Conservation (phyloP, 2,113 vertebrate species). For the Psettodes erumei region DNA sequence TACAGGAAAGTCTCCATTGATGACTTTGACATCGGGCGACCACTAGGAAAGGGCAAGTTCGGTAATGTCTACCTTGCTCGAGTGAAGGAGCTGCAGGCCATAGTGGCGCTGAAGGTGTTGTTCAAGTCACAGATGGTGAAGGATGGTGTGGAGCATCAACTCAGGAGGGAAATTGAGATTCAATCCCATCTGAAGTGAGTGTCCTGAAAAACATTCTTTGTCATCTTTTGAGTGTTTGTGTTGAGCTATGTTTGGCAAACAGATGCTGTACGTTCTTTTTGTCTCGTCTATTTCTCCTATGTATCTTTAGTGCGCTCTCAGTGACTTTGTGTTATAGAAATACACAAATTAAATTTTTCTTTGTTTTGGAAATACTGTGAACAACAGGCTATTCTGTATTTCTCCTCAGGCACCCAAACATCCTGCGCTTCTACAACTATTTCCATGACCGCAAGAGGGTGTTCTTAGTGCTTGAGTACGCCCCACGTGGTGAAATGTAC, state of each 20-base stretch:
- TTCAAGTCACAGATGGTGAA: conserved; percentile 96
- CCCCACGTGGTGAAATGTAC: conserved; percentile 91
- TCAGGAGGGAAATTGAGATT: conserved; percentile 93
- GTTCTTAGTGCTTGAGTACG: conserved; percentile 90
- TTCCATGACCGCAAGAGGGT: conserved; percentile 90
- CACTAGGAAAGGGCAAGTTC: conserved; percentile 93
- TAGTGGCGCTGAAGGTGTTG: conserved; percentile 92
- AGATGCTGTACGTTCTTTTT: background rate
- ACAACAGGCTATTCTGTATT: background rate
- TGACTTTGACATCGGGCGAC: conserved; percentile 93
- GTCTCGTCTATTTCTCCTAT: background rate
- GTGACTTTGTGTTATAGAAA: background rate
- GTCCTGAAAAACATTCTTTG: background rate
- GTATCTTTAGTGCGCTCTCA: background rate
- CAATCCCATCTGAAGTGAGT: conserved; percentile 90
- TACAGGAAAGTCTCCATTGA: conserved; percentile 82
- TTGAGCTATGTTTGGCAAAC: background rate
- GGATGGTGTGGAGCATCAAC: conserved; percentile 92
- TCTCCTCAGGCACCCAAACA: conserved; percentile 89
- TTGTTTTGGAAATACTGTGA: background rate
- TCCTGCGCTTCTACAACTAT: conserved; percentile 92
- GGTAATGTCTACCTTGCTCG: conserved; percentile 92
- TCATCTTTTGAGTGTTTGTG: background rate
- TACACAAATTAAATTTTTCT: background rate
- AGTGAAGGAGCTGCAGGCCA: conserved; percentile 82